A percentile compares a stretch with the other conserved stretches of the same genome.
Evolutionary conservation across 2,888 invertebrate genomes (phyloP).

Genomic region (Acanthoscelides obtectus): DNA sequence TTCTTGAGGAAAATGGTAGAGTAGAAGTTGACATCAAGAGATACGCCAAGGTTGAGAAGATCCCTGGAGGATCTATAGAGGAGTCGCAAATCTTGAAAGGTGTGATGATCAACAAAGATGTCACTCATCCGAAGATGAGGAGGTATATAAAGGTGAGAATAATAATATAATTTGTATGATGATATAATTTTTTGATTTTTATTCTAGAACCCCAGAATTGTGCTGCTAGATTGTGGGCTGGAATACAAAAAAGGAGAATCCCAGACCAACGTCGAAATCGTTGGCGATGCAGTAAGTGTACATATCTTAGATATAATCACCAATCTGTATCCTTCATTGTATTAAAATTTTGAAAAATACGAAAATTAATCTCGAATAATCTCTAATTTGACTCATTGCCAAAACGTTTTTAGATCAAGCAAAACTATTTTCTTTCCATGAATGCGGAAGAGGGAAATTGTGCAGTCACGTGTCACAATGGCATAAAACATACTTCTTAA

Average conservation of each 20-base stretch:
- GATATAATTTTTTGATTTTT: neutral
- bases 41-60: constrained; percentile 91
- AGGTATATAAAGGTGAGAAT: constrained; percentile 66
- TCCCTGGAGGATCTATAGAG: constrained; percentile 94
- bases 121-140: constrained; percentile 96
- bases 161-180: neutral
- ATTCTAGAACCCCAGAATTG: constrained; percentile 81
- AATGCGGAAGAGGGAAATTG: too few species aligned
- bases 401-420: too few species aligned
- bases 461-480: too few species aligned
- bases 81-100: constrained; percentile 91
- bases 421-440: too few species aligned
- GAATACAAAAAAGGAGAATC: constrained; percentile 99
- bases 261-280: constrained; percentile 94
- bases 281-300: constrained; percentile 67
- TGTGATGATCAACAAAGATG: constrained; percentile 98
- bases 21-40: constrained; percentile 97
- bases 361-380: too few species aligned
- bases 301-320: neutral
- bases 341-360: neutral
- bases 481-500: too few species aligned
- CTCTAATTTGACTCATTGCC: too few species aligned
- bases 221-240: constrained; percentile 90
- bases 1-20: constrained; percentile 81
- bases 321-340: neutral